Base-by-base conservation (phyloP, 2,797 vertebrate genomes). In the Potorous gilbertii region DNA sequence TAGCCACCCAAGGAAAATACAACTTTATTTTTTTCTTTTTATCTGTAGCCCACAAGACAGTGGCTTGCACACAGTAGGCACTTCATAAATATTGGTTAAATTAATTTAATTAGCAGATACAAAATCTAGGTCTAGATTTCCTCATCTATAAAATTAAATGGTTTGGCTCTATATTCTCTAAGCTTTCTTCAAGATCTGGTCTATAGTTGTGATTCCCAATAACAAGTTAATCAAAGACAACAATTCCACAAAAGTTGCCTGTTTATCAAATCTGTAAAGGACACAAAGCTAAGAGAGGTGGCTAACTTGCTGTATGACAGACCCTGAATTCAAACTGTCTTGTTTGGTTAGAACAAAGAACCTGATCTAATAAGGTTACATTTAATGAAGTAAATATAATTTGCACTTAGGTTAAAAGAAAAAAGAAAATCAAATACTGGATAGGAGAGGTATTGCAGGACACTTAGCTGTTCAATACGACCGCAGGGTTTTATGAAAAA, bases 71-170 rank as follows among this genome's bases (percentile, higher is more conserved):
- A 28, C 28, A 52, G 52, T 13, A 52, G 50, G 46, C 10, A 54
- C 89, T 11, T 90, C 52, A 90, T 54, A n/a, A 74, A n/a, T 90
- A 3, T 54, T 54, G 34, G 34, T n/a, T 40, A n/a, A 29, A 89
- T 92, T 91, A 92, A 97, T 95, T 93, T 95, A 95, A 40, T 16
- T 55, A 94, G 14, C 28, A 92, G 16, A 27, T 95, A 1, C 46
- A 54, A 89, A 28, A 16, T 8, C 91, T n/a, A 4, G 31, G 62
- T n/a, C 31, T 66, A 66, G 14, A 16, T n/a, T 74, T 74, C 62
- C 14, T 74, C 34, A 74, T n/a, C 34, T 74, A 74, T 74, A 74
- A 74, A 74, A 74, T 18, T n/a, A 8, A n/a, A 74, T 16, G 14
- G 14, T n/a, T n/a, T n/a, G 34, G 34, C 14, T 62, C 31, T 74